phyloP scores from a whole-genome alignment of 2,113 vertebrate genomes.

The Mesitornis unicolor region DNA sequence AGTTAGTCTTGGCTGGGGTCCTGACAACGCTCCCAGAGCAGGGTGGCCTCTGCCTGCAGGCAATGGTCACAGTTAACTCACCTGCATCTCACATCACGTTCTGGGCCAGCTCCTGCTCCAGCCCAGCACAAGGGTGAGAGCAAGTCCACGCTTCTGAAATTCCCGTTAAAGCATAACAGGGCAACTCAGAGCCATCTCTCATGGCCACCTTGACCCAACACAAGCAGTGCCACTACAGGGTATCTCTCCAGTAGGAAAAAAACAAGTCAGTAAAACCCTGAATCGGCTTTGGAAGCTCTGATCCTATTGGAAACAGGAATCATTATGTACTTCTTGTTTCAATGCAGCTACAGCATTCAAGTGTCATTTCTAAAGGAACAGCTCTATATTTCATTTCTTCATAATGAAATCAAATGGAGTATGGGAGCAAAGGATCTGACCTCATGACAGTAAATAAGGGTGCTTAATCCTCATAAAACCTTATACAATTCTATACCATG shows the following conservation, averaged over 20 bases:
- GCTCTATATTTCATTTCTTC: not conserved
- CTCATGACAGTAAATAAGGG: not conserved
- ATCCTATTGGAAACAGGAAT: not conserved
- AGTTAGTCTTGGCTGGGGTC: not conserved
- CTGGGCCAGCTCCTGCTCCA: not conserved
- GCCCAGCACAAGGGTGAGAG: not conserved
- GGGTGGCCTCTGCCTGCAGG: not conserved
- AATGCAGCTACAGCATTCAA: not conserved
- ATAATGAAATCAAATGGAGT: not conserved
- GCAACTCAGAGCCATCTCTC: not conserved
- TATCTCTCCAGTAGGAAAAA: not conserved
- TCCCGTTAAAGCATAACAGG: fast-evolving
- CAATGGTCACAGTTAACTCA: not conserved
- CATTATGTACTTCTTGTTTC: not conserved
- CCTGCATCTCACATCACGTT: not conserved
- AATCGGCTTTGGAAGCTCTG: not conserved
- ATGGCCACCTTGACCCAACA: not conserved
- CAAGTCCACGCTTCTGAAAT: not conserved
- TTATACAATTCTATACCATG: too few species aligned
- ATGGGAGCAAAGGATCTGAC: not conserved
- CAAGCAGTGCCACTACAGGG: not conserved
- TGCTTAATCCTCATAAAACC: not conserved
- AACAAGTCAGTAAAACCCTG: not conserved
- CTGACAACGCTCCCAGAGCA: not conserved
- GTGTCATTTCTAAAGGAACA: not conserved